Conservation (phyloP, 1,140 invertebrate species). For the Mamestra configurata region DNA sequence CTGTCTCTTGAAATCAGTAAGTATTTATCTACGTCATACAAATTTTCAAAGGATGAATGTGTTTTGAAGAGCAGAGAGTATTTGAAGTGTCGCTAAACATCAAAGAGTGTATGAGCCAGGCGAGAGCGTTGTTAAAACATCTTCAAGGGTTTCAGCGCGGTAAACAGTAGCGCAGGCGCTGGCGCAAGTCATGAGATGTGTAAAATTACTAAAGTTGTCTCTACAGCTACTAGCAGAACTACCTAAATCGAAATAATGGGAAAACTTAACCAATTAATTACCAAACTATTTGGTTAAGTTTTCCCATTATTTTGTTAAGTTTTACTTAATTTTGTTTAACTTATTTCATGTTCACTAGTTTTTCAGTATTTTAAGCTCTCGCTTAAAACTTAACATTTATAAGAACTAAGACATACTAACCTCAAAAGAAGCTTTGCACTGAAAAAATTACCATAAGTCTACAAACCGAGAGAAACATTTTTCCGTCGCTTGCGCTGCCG, state of each 20-base stretch:
- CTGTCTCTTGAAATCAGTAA: constrained; percentile 29
- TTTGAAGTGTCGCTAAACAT: constrained; percentile 81
- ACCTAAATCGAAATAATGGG: no score
- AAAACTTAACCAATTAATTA: no score
- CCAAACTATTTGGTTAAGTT: no score
- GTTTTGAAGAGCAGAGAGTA: constrained; percentile 59
- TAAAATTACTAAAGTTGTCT: no score
- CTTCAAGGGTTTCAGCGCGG: constrained; percentile 80
- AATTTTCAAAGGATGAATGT: constrained; percentile 57
- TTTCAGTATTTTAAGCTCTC: no score
- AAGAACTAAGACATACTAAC: background rate
- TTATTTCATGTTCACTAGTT: no score
- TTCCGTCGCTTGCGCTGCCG: constrained; percentile 57
- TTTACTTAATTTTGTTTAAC: no score
- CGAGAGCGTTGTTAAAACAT: constrained; percentile 79
- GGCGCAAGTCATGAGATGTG: constrained; percentile 54
- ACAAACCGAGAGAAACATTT: background rate
- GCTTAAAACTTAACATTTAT: no score
- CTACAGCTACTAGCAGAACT: no score
- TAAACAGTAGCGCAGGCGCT: constrained; percentile 77
- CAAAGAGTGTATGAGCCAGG: constrained; percentile 73
- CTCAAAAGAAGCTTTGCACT: background rate
- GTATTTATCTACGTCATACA: constrained; percentile 46
- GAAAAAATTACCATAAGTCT: background rate
- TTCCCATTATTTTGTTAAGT: no score